Evolutionary conservation across 2,113 vertebrate genomes (phyloP).

Genomic region (Microtus montanus): DNA sequence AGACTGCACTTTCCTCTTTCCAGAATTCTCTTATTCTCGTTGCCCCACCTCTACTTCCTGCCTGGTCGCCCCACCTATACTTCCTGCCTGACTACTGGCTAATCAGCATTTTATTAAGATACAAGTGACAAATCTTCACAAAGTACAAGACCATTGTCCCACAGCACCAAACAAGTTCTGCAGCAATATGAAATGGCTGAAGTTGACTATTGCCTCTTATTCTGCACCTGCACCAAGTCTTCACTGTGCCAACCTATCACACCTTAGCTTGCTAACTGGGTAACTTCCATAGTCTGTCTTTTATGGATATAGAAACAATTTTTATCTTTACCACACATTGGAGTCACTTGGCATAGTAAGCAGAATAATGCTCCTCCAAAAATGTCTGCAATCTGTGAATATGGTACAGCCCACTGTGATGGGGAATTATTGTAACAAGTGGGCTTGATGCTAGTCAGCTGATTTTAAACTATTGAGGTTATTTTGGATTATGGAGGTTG

Average conservation of each 20-base stretch:
- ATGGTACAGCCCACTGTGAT: not conserved
- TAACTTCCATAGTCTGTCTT: not conserved
- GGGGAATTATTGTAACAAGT: not conserved
- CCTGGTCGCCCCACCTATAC: too few species aligned
- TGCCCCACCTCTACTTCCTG: too few species aligned
- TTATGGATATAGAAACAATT: not conserved
- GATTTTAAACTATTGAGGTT: not conserved
- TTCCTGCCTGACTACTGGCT: too few species aligned
- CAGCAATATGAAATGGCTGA: not conserved
- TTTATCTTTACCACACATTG: not conserved
- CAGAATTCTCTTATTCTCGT: too few species aligned
- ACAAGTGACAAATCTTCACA: too few species aligned
- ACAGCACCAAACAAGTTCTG: not conserved
- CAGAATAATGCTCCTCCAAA: not conserved
- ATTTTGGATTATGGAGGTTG: not conserved
- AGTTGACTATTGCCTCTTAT: not conserved
- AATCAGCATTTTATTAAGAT: too few species aligned
- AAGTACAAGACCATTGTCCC: too few species aligned
- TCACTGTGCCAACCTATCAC: not conserved
- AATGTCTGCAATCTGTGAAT: not conserved
- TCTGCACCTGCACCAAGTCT: rapidly evolving
- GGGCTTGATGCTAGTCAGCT: not conserved
- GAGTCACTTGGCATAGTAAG: not conserved
- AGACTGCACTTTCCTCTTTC: too few species aligned
- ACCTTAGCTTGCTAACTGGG: not conserved